Evolutionary conservation across 1,140 invertebrate species (phyloP).

Genomic region (Euura lappo): DNA sequence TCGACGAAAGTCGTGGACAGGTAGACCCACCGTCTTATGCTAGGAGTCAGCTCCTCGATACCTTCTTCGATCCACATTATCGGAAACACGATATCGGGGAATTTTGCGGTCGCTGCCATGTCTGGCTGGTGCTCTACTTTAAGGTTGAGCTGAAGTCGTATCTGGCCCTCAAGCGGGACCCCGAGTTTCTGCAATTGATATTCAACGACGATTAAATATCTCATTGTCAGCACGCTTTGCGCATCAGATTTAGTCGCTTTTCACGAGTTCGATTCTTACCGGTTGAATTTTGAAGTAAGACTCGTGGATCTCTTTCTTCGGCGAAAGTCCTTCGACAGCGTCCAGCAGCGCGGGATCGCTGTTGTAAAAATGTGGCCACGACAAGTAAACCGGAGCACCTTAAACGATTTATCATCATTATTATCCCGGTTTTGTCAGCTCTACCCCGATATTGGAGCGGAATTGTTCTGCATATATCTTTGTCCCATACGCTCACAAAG

Average conservation of each 20-base stretch:
- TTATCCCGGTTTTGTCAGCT: conserved; percentile 68
- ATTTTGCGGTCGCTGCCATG: conserved; percentile 74
- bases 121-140: conserved; percentile 76
- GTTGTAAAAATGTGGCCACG: conserved; percentile 88
- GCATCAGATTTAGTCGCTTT: neutral
- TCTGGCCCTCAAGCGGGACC: conserved; percentile 81
- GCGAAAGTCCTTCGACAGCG: conserved; percentile 76
- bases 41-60: conserved; percentile 77
- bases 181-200: conserved; percentile 77
- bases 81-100: conserved; percentile 82
- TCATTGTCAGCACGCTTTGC: neutral
- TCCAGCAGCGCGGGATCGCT: conserved; percentile 76
- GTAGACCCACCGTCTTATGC: conserved; percentile 78
- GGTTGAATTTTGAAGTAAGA: conserved; percentile 88
- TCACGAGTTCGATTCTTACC: conserved; percentile 62
- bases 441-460: conserved; percentile 74
- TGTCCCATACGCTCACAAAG: conserved; percentile 80
- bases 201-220: conserved; percentile 24
- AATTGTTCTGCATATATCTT: conserved; percentile 82
- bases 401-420: conserved; percentile 11
- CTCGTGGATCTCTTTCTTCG: conserved; percentile 73
- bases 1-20: conserved; percentile 78
- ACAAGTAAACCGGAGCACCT: conserved; percentile 87
- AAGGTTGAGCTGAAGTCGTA: conserved; percentile 82
- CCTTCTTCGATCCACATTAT: conserved; percentile 91